Evolutionary conservation across 2,797 vertebrate species (phyloP), one percentile per base, ranked within the genome.

Genomic region (Pteronotus mesoamericanus): DNA sequence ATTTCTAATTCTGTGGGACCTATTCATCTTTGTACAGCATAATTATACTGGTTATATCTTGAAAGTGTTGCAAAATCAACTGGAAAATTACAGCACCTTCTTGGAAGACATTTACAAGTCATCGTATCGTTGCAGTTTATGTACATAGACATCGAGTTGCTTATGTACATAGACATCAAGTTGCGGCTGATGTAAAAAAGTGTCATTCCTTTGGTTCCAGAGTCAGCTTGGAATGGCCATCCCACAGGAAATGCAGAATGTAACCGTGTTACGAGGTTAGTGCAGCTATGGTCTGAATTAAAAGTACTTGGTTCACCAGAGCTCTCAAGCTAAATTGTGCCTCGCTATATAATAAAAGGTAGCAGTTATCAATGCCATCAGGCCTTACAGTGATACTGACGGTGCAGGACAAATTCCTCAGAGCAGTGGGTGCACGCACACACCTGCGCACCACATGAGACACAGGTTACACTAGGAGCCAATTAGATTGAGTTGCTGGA

Each of bases 61-160:
- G 55, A 68, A 53, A 74, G 51, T 24, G 18, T 84, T 79, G 61
- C 0, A 2, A 85, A 88, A 88, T 75, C 94, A 89, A 92, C 80
- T 82, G 53, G 87, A 79, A 68, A 92, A 94, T 69, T 22, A 84
- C 6, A 91, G 53, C 66, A 55, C n/a, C 68, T 9, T 80, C 78
- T n/a, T 72, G 34, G 51, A 71, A 88, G 39, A 80, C 69, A 80
- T 37, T 87, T n/a, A 89, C 75, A 77, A 55, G 46, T 83, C 61
- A 77, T 86, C 44, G 48, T 26, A 29, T 37, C 42, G 48, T 69
- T 90, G 39, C 21, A 77, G 37, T 89, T 91, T 75, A 78, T 29
- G 32, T 92, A 37, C 77, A 34, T 2, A 68, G 66, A 79, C 51
- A 64, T 72, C 78, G 79, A 61, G 22, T 5, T 48, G 48, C 26